Evolutionary conservation across 2,113 vertebrate genomes (phyloP).

Genomic region (Osmerus mordax): DNA sequence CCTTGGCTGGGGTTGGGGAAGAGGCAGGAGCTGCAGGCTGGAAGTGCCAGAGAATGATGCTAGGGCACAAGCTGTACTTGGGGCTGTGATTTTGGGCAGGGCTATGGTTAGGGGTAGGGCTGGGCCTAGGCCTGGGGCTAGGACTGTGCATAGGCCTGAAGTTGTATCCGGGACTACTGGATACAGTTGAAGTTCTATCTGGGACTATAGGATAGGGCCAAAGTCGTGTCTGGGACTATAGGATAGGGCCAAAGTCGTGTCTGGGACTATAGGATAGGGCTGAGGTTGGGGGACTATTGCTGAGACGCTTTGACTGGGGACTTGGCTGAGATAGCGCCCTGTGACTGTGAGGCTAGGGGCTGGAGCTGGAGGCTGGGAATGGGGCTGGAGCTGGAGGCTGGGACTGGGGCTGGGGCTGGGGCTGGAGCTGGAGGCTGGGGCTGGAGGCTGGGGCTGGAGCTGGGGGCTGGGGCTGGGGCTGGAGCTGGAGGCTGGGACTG

Average conservation of each 20-base stretch:
- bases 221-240: no score
- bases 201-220: no score
- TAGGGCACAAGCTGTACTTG: background rate
- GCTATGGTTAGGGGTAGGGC: no score
- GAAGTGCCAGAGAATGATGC: constrained; percentile 5
- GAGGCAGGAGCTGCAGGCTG: constrained; percentile 1
- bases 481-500: background rate
- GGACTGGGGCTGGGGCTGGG: background rate
- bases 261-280: no score
- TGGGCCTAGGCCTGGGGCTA: no score
- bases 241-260: no score
- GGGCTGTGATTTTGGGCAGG: no score
- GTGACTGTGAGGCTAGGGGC: background rate
- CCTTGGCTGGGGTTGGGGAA: background rate
- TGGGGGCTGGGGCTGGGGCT: background rate
- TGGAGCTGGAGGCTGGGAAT: background rate
- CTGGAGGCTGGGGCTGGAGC: no score
- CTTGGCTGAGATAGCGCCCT: background rate
- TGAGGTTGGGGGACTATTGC: no score
- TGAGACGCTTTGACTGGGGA: background rate
- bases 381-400: background rate
- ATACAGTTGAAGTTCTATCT: no score
- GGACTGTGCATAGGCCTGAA: no score
- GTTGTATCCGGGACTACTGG: no score
- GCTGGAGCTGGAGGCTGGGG: background rate